Percentiles rank a stretch among this genome's conserved stretches.
Evolutionary conservation across 2,888 invertebrate genomes (phyloP).

Genomic region (Parnassius apollo): DNA sequence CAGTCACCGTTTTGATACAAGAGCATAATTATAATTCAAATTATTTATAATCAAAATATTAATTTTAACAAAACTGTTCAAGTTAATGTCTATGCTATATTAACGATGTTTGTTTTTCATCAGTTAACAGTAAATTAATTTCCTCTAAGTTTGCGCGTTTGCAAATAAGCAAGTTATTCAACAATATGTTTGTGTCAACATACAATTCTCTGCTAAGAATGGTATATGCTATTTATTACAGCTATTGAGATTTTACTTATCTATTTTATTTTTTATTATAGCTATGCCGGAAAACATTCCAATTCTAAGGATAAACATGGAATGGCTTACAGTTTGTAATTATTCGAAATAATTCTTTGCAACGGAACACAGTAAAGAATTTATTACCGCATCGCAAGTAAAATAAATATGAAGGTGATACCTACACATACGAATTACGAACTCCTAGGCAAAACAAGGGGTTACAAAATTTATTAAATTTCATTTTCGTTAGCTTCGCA

Average conservation of each 20-base stretch:
- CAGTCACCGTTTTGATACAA: too few species aligned
- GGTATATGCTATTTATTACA: conserved; percentile 8
- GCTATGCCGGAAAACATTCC: background rate
- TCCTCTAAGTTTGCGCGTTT: conserved; percentile 32
- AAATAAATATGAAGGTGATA: too few species aligned
- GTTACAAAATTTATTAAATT: too few species aligned
- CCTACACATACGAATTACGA: too few species aligned
- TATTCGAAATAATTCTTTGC: too few species aligned
- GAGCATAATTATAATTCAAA: too few species aligned
- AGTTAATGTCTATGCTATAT: conserved; percentile 15
- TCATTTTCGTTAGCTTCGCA: too few species aligned
- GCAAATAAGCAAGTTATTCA: conserved; percentile 22
- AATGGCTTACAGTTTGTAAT: too few species aligned
- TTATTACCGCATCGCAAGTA: too few species aligned
- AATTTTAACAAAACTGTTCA: conserved; percentile 1
- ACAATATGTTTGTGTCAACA: conserved; percentile 25
- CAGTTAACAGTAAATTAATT: conserved; percentile 42
- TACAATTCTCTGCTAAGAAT: conserved; percentile 11
- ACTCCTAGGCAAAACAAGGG: too few species aligned
- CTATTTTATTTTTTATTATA: conserved; percentile 4
- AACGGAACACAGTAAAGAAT: too few species aligned
- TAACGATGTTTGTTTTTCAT: conserved; percentile 36
- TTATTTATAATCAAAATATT: background rate
- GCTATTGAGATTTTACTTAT: conserved; percentile 4
- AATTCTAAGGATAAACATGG: too few species aligned